These are phyloP conservation scores for Fregata magnificens DNA, from an alignment of 2,113 vertebrate genomes.

Conservation along the genomic window DNA sequence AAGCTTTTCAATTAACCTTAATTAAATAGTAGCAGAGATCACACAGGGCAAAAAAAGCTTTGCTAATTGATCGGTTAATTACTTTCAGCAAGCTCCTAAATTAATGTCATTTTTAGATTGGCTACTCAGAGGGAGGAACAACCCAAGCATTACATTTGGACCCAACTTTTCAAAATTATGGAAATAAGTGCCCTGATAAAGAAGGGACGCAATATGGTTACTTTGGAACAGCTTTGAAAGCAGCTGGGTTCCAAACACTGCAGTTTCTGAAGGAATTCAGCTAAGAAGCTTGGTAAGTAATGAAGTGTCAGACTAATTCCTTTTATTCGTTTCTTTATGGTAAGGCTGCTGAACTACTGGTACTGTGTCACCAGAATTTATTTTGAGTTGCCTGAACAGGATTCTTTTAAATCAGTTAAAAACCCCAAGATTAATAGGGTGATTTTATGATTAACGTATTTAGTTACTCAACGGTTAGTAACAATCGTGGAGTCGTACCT, in stretches of 20 bases:
- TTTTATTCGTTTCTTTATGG: neutral
- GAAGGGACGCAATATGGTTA: neutral
- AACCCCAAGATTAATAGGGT: neutral
- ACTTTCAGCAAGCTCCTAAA: neutral
- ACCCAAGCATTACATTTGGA: neutral
- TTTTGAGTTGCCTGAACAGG: neutral
- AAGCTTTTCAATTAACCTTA: neutral
- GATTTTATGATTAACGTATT: neutral
- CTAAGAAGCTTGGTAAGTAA: neutral
- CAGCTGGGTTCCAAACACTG: neutral
- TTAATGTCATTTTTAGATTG: neutral
- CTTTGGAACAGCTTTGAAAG: neutral
- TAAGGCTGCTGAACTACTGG: neutral
- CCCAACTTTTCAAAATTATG: neutral
- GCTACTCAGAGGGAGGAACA: neutral
- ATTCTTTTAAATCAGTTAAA: neutral
- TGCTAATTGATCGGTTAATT: neutral
- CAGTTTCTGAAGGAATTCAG: neutral
- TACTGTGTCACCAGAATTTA: neutral
- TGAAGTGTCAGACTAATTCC: neutral
- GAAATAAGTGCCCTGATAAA: neutral
- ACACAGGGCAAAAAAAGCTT: neutral
- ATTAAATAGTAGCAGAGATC: neutral
- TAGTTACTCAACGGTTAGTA: neutral
- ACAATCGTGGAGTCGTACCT: constrained; percentile 65